Percentiles rank a stretch among this genome's conserved stretches.
These are phyloP conservation scores for Pegoplata infirma DNA, from an alignment of 2,888 invertebrate species.

Conservation along the genomic window DNA sequence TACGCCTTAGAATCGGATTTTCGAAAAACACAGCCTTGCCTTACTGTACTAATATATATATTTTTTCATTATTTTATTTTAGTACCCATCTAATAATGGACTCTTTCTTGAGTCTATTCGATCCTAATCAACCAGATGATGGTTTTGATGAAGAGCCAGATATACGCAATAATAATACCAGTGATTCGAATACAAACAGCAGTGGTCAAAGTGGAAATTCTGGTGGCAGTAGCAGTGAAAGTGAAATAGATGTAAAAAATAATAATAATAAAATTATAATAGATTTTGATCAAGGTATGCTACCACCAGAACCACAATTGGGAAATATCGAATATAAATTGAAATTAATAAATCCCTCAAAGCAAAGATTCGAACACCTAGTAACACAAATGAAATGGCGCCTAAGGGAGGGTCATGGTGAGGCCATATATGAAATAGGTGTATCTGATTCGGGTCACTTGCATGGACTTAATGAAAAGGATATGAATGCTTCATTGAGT, in stretches of 20 bases:
- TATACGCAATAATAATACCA: slow-evolving; percentile 68
- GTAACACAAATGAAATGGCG: slow-evolving; percentile 99
- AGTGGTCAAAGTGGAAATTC: slow-evolving; percentile 56
- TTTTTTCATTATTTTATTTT: slow-evolving; percentile 1
- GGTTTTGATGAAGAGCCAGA: slow-evolving; percentile 75
- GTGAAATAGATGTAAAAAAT: slow-evolving; percentile 65
- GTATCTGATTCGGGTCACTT: slow-evolving; percentile 93
- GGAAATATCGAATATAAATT: slow-evolving; percentile 98
- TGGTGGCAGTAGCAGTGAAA: slow-evolving; percentile 67
- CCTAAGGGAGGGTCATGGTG: slow-evolving; percentile 95
- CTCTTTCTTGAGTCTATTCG: slow-evolving; percentile 89
- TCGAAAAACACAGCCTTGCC: no score
- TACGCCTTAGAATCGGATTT: no score
- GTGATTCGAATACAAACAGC: slow-evolving; percentile 53
- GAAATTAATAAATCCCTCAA: slow-evolving; percentile 94
- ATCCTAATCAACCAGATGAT: slow-evolving; percentile 80
- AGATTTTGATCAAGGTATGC: slow-evolving; percentile 82
- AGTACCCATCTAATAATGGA: slow-evolving; percentile 82
- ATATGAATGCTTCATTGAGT: slow-evolving; percentile 91
- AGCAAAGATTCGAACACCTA: slow-evolving; percentile 94
- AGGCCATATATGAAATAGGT: slow-evolving; percentile 98
- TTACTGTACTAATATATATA: not conserved
- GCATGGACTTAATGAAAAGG: slow-evolving; percentile 88
- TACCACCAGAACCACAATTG: slow-evolving; percentile 94
- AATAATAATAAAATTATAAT: slow-evolving; percentile 76